phyloP scores from a whole-genome alignment of 2,797 vertebrate species.

The Hyperoplus lanceolatus region DNA sequence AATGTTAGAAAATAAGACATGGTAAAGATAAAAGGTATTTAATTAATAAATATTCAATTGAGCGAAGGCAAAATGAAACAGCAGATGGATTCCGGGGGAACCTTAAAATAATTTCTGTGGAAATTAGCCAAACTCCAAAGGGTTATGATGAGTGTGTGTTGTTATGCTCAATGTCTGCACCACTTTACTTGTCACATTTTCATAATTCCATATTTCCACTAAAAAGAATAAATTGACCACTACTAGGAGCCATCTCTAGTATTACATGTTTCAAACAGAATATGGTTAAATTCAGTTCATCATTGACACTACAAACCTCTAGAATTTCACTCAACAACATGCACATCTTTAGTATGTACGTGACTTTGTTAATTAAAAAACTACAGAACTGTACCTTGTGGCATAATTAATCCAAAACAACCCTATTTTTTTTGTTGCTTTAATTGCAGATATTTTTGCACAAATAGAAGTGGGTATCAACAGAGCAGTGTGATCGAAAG shows the following conservation, averaged over 20 bases:
- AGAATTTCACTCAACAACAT: neutral
- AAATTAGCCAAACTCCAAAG: constrained; percentile 4
- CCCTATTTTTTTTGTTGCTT: constrained; percentile 6
- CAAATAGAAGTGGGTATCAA: constrained; percentile 44
- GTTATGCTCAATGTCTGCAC: constrained; percentile 13
- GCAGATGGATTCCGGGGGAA: constrained; percentile 1
- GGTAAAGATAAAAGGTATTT: neutral
- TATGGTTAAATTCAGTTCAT: neutral
- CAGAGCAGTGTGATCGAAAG: constrained; percentile 33
- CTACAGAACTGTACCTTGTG: constrained; percentile 9
- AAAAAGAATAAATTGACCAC: constrained; percentile 7
- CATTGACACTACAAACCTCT: neutral
- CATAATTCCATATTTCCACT: neutral
- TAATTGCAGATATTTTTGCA: constrained; percentile 47
- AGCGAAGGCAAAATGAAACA: neutral
- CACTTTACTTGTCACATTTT: constrained; percentile 15
- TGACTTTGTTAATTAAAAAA: constrained; percentile 27
- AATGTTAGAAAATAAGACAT: neutral
- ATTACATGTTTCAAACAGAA: constrained; percentile 17
- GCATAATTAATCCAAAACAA: constrained; percentile 27
- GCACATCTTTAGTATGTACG: constrained; percentile 8
- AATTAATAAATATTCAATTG: neutral
- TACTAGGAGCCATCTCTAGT: neutral
- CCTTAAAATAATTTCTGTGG: neutral
- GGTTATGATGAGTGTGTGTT: neutral